Evolutionary conservation across 2,113 vertebrate genomes (phyloP), one percentile per base, ranked within the genome.

Genomic region (Hydrolagus affinis): DNA sequence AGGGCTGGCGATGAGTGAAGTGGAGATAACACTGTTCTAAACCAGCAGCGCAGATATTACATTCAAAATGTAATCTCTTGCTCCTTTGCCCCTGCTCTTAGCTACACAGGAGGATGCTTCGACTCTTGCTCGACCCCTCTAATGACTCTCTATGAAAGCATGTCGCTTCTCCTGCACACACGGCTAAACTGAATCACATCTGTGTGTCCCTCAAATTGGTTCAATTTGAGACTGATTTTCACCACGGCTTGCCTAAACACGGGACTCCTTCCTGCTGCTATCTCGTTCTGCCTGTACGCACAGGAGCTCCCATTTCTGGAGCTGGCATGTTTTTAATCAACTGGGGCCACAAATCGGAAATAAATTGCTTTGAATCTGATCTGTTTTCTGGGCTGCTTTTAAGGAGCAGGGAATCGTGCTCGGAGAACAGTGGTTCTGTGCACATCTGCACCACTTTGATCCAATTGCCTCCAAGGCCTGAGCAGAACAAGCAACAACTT

Each of bases 181-280:
- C 78, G 66, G 78, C 78, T 83, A 83, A 83, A 83, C 78, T 66
- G 78, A 83, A 83, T 83, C 62, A 66, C 25, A 66, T n/a, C 32
- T 28, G 25, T 66, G 64, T 83, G 66, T 83, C 21, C 30, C 66
- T 64, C 78, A 68, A 83, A 83, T 83, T 83, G 77, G 60, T 66
- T 83, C 60, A 66, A 66, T 83, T 83, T 83, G 78, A 68, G 64
- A 66, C 60, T 66, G 60, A 83, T 83, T 83, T 44, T 30, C 17
- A 15, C 62, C 60, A 19, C 60, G 14, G 8, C 11, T 30, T 44
- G 28, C 62, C 57, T n/a, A 83, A 17, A 66, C 32, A 66, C 62
- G 11, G 19, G 25, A 83, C 28, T 6, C 28, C 44, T 6, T 44
- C 44, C 44, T 62, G 28, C 23, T 21, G 78, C 25, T 23, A 17